Base-by-base conservation (phyloP, 2,888 invertebrate genomes). In the Argyresthia albistria region DNA sequence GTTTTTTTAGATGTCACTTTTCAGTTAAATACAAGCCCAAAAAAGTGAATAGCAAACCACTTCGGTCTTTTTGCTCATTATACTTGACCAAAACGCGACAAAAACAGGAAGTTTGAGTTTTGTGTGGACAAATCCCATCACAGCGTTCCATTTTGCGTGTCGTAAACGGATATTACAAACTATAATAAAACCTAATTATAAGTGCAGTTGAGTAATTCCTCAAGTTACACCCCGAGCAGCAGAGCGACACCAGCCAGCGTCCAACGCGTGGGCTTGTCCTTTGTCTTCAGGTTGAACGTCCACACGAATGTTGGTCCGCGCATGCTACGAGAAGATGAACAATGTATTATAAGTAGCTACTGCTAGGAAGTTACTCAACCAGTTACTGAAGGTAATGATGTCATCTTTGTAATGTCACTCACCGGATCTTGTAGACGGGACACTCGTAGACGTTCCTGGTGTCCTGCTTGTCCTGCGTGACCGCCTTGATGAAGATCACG, bases 271-370 rank as follows among this genome's bases (percentile, higher is more conserved):
- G 97, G 91, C 61, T 93, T 95, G 64, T 97, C 96, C 69, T 92
- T 95, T 11, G 95, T 95, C 84, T 94, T 95, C 55, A 98, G 86
- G 77, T 97, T 97, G 73, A 98, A 98, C 0, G 97, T 97, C 97
- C 97, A 98, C 10, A 98, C 96, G 69, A 92, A 98, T 0, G 97
- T 98, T 0, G 94, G 95, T 0, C 97, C 98, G 52, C 98, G 90
- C 72, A 91, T 90, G 60, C 92, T 90, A 69, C 14, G 7, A 36
- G 10, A 12, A n/a, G 39, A 39, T n/a, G n/a, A n/a, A n/a, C n/a
- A n/a, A n/a, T n/a, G n/a, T n/a, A n/a, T n/a, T n/a, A 54, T n/a
- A n/a, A n/a, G n/a, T n/a, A n/a, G n/a, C n/a, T n/a, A n/a, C n/a
- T n/a, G n/a, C n/a, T n/a, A n/a, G n/a, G n/a, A n/a, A n/a, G n/a